phyloP scores from a whole-genome alignment of 2,888 invertebrate genomes.

The Lasioglossum calceatum region DNA sequence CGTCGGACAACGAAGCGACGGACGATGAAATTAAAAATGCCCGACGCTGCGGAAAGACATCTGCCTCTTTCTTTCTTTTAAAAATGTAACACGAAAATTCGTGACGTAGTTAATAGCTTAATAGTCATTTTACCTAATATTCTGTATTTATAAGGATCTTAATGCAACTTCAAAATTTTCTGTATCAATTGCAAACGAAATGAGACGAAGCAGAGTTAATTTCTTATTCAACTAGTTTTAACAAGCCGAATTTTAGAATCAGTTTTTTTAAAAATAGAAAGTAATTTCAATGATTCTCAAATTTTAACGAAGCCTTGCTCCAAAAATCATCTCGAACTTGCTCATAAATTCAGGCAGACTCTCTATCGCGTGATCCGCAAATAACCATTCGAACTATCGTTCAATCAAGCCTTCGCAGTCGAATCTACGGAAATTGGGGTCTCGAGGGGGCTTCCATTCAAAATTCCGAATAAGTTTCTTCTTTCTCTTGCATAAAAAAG shows the following conservation, averaged over 20 bases:
- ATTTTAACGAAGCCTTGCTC: not conserved
- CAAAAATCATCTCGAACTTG: not conserved
- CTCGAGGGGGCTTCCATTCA: not conserved
- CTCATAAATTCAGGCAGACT: not conserved
- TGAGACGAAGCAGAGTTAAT: not conserved
- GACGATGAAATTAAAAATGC: not conserved
- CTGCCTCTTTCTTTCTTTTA: not conserved
- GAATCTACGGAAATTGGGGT: not conserved
- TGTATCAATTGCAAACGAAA: not conserved
- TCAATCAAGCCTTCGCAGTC: slow-evolving; percentile 12
- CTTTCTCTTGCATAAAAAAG: not conserved
- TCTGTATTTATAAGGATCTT: not conserved
- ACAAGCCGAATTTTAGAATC: not conserved
- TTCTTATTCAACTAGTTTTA: not conserved
- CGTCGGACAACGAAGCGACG: not conserved
- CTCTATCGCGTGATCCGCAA: not conserved
- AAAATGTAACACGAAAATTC: not conserved
- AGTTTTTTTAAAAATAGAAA: too few species aligned
- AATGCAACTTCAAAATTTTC: not conserved
- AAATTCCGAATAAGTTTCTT: not conserved
- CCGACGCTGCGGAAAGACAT: not conserved
- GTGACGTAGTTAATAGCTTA: not conserved
- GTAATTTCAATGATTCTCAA: not conserved
- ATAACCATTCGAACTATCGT: not conserved
- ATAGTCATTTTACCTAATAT: not conserved